Base-by-base conservation (phyloP, 2,797 vertebrate species). In the Ispidina picta region DNA sequence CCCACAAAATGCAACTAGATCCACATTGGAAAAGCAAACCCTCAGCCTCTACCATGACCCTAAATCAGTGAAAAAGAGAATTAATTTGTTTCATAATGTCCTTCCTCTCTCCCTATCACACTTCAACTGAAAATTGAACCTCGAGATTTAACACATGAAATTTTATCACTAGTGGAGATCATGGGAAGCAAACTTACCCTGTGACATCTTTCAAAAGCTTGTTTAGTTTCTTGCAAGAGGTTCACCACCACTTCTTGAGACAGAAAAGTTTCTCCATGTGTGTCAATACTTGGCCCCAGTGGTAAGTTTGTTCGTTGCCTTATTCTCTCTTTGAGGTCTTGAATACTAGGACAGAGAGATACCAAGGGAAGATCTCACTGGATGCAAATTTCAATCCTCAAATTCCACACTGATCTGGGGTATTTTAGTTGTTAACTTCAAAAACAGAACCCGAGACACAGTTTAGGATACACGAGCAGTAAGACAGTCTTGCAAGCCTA, bases 241-340 rank as follows among this genome's bases (percentile, higher is more conserved):
- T 99, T 99, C 80, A 99, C 99, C 90, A 99, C 99, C 81, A 99
- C 98, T 95, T 99, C 99, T 89, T 99, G 99, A 7, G 99, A 99
- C 29, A 99, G 97, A 71, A 99, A 99, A 10, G 99, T 99, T 97
- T 99, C 99, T 65, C 99, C 99, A 2, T 99, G 99, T 54, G 99
- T 99, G 95, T 99, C 99, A 60, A 99, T 98, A 92, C 98, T 99
- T 73, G 99, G 98, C 54, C 99, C 99, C 92, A 99, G 88, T 3
- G 99, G 97, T 70, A 99, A 97, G 92, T 99, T 99, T 75, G 99
- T 99, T 90, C 98, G 98, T 90, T 99, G 99, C 94, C 99, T 98
- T 96, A 99, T 98, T 93, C 98, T 98, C 96, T 99, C 99, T 96
- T 99, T 99, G 87, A 99, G 98, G 92, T 99, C 99, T 96, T 99